Conservation (phyloP, 2,797 vertebrate species). For the Microctenopoma steveboyesi region DNA sequence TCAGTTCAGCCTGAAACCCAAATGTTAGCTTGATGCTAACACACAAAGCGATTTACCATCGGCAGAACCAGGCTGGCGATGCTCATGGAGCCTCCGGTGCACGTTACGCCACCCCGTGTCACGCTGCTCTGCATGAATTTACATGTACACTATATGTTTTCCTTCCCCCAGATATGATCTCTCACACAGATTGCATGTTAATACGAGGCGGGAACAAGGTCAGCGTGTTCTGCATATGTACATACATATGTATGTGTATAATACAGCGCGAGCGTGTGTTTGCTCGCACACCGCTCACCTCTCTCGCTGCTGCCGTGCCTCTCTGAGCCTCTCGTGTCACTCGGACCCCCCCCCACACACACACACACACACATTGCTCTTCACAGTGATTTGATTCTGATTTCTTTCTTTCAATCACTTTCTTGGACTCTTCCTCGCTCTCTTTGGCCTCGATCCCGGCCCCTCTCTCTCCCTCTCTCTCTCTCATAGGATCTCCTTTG, state of each 20-base stretch:
- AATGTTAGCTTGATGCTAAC: no score
- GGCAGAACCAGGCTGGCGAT: no score
- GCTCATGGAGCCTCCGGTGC: no score
- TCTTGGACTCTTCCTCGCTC: constrained; percentile 18
- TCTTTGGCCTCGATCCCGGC: constrained; percentile 18
- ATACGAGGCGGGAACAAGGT: constrained; percentile 4
- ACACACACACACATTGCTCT: constrained; percentile 11
- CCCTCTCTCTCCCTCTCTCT: constrained; percentile 4
- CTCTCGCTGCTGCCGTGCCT: constrained; percentile 18
- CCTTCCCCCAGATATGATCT: not conserved
- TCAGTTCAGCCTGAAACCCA: no score
- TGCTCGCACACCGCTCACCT: constrained; percentile 2
- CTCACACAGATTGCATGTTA: not conserved
- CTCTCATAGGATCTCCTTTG: constrained; percentile 68
- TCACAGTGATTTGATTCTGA: constrained; percentile 44
- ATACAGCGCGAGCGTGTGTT: not conserved
- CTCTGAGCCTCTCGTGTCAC: constrained; percentile 29
- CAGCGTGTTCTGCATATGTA: not conserved
- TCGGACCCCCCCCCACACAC: constrained; percentile 9
- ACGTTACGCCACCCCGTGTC: not conserved
- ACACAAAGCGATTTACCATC: no score
- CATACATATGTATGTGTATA: constrained; percentile 1
- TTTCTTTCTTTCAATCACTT: constrained; percentile 47
- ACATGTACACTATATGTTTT: not conserved
- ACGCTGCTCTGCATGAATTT: not conserved